Percentiles rank a stretch among this genome's conserved stretches.
Evolutionary conservation across 2,888 invertebrate genomes (phyloP).

Genomic region (Onthophagus sagittarius): DNA sequence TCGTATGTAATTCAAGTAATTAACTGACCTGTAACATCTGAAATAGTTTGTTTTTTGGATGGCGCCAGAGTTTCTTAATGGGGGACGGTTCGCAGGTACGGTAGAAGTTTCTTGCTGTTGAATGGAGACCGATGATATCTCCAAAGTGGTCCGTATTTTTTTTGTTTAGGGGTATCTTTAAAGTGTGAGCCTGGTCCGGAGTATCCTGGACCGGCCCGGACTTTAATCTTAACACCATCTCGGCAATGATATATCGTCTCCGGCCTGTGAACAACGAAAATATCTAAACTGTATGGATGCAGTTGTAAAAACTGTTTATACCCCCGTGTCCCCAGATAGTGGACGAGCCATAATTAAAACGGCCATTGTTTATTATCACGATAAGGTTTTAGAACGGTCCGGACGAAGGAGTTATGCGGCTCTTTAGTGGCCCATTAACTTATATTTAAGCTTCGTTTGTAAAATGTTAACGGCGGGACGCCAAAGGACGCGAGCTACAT

Average conservation of each 20-base stretch:
- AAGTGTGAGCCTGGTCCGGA: slow-evolving; percentile 9
- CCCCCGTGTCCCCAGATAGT: slow-evolving; percentile 31
- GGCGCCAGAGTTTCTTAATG: slow-evolving; percentile 9
- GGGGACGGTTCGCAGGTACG: background rate
- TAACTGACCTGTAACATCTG: slow-evolving; percentile 6
- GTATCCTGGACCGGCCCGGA: background rate
- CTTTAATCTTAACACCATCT: slow-evolving; percentile 33
- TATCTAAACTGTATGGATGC: slow-evolving; percentile 33
- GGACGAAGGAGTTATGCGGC: slow-evolving; percentile 31
- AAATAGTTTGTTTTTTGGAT: slow-evolving; percentile 5
- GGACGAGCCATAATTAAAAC: slow-evolving; percentile 37
- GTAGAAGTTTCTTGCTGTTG: background rate
- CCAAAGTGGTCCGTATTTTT: slow-evolving; percentile 6
- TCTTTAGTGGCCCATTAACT: slow-evolving; percentile 36
- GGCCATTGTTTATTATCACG: slow-evolving; percentile 39
- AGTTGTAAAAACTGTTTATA: slow-evolving; percentile 34
- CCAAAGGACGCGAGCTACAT: slow-evolving; percentile 5
- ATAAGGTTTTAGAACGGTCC: slow-evolving; percentile 34
- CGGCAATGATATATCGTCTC: slow-evolving; percentile 32
- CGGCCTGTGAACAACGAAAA: slow-evolving; percentile 30
- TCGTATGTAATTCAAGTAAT: slow-evolving; percentile 9
- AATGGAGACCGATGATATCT: slow-evolving; percentile 9
- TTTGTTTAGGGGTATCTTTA: background rate
- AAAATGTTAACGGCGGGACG: slow-evolving; percentile 18
- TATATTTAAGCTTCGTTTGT: slow-evolving; percentile 36